A percentile compares a stretch with the other conserved stretches of the same genome.
These are phyloP conservation scores for Tupaia chinensis DNA, from an alignment of 2,113 vertebrate genomes.

Conservation along the genomic window DNA sequence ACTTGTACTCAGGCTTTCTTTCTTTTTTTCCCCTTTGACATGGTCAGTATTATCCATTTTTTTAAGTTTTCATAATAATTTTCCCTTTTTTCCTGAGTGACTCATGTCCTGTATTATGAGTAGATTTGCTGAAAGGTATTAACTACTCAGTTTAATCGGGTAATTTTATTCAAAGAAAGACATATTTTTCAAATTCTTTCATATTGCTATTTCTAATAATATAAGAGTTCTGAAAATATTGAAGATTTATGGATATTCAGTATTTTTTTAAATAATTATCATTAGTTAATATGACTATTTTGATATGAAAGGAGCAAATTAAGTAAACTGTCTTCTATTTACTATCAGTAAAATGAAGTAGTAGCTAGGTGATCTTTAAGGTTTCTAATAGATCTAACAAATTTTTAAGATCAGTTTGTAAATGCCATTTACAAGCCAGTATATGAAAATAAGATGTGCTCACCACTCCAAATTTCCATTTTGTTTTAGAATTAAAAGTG, in stretches of 20 bases:
- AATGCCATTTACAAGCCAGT: background rate
- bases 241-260: background rate
- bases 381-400: background rate
- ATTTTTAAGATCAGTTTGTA: background rate
- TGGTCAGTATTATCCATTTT: background rate
- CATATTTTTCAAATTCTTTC: background rate
- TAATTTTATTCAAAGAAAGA: no score
- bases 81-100: background rate
- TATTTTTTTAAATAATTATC: background rate
- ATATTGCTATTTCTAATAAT: background rate
- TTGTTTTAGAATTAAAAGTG: background rate
- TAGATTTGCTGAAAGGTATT: background rate
- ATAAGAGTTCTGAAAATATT: background rate
- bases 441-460: background rate
- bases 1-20: background rate
- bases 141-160: background rate
- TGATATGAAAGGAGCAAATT: background rate
- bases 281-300: background rate
- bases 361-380: background rate
- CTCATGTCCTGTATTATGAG: background rate
- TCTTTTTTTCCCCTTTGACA: background rate
- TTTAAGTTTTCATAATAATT: conserved; percentile 51
- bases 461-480: background rate
- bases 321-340: background rate
- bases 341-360: background rate